Conservation (phyloP, 2,113 vertebrate species). For the Ophthalmolycus amberensis region DNA sequence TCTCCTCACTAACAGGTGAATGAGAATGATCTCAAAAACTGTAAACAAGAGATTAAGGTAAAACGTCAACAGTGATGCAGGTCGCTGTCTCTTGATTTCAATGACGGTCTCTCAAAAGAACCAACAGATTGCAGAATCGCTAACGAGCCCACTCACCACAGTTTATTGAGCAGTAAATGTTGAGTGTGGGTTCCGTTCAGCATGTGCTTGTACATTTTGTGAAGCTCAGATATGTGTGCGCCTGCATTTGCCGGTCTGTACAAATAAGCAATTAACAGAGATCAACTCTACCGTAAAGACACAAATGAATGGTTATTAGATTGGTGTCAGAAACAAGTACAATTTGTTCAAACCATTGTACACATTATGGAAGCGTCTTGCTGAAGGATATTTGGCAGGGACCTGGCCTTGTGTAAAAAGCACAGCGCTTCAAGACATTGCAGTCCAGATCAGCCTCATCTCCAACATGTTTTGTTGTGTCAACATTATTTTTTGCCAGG, state of each 20-base stretch:
- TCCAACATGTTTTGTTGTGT: slow-evolving; percentile 22
- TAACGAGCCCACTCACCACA: slow-evolving; percentile 74
- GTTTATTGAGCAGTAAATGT: slow-evolving; percentile 58
- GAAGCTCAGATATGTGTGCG: not conserved
- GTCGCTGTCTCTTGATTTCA: slow-evolving; percentile 64
- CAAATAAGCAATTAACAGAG: slow-evolving; percentile 22
- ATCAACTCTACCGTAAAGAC: slow-evolving; percentile 13
- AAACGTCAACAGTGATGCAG: slow-evolving; percentile 25
- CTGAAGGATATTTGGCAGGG: slow-evolving; percentile 5
- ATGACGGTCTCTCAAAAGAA: slow-evolving; percentile 56
- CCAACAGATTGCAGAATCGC: slow-evolving; percentile 67
- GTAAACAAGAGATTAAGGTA: slow-evolving; percentile 17
- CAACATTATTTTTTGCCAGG: slow-evolving; percentile 34
- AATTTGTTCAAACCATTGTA: not conserved
- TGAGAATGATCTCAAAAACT: slow-evolving; percentile 12
- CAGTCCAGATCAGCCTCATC: slow-evolving; percentile 2
- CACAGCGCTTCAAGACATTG: not conserved
- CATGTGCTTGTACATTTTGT: not conserved
- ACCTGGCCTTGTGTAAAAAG: not conserved
- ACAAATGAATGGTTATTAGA: slow-evolving; percentile 9
- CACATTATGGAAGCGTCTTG: not conserved
- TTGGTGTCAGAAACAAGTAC: not conserved
- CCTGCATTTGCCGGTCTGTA: not conserved
- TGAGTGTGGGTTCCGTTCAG: slow-evolving; percentile 13
- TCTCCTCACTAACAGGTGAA: not conserved